Evolutionary conservation across 2,113 vertebrate species (phyloP), one percentile per base, ranked within the genome.

Genomic region (Lichenostomus cassidix): DNA sequence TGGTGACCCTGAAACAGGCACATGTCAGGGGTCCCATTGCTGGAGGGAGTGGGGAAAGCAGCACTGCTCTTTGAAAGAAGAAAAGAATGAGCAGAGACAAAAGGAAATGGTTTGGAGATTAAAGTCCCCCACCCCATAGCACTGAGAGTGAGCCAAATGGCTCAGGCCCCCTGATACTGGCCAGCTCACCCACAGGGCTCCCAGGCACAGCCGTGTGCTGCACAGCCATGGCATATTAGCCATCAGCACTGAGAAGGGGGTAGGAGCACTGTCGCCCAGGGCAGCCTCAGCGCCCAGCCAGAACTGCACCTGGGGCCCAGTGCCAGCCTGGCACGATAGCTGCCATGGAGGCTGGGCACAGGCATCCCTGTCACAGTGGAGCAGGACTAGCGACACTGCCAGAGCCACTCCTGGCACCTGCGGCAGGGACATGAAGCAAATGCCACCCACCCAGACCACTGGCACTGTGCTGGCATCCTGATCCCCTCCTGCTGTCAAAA

Each of bases 51-150:
- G 73, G 64, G 71, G 64, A 64, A 80, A 87, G 23, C 14, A 11
- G 44, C 49, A 75, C 21, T 14, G 18, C 65, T 65, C 79, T 84
- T 85, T 47, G 63, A 82, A 70, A 77, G 77, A 60, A 92, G 75
- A 79, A 81, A 85, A 78, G 69, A 95, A 76, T 2, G 0, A 90
- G 55, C 42, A 17, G 58, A 90, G 67, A 50, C 42, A 55, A 92
- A 81, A 95, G 87, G 84, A 96, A 94, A 96, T 83, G 55, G 86
- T 60, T 95, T 73, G 44, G 81, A 89, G 76, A 56, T 58, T 68
- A 58, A 63, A 79, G 63, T 64, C 91, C 85, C 77, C 58, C 28
- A 4, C 71, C 33, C 79, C 76, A 53, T 2, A 13, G 46, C 8
- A 3, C 22, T 5, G 46, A 63, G 63, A 53, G 9, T 2, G 9